These are phyloP conservation scores for Tachina fera DNA, from an alignment of 2,888 invertebrate species.

Conservation along the genomic window DNA sequence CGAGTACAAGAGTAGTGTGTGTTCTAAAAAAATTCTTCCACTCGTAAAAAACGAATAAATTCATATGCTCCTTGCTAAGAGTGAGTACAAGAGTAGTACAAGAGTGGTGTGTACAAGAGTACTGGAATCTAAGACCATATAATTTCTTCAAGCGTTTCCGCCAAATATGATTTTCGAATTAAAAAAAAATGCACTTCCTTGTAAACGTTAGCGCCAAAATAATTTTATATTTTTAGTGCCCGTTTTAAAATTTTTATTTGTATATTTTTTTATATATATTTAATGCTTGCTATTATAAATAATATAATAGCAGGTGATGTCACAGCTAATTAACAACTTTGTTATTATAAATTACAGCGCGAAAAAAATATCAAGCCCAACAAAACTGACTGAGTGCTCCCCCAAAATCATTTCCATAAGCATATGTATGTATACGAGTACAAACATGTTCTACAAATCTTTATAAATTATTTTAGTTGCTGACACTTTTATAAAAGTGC, in stretches of 20 bases:
- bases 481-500: slow-evolving; percentile 54
- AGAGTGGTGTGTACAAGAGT: too few species aligned
- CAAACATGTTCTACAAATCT: slow-evolving; percentile 66
- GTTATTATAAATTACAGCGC: slow-evolving; percentile 79
- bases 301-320: slow-evolving; percentile 80
- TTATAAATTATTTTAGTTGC: slow-evolving; percentile 75
- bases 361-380: neutral
- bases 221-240: too few species aligned
- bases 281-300: slow-evolving; percentile 74
- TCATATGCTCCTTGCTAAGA: too few species aligned
- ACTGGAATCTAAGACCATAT: too few species aligned
- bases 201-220: too few species aligned
- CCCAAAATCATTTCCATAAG: slow-evolving; percentile 23
- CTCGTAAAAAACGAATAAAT: too few species aligned
- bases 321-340: slow-evolving; percentile 82
- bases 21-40: too few species aligned
- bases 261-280: slow-evolving; percentile 26
- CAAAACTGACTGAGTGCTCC: slow-evolving; percentile 31
- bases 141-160: too few species aligned
- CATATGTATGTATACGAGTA: slow-evolving; percentile 35
- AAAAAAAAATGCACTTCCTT: too few species aligned
- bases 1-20: too few species aligned
- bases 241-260: slow-evolving; percentile 22
- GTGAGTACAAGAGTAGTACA: too few species aligned
- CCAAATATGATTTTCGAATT: too few species aligned